phyloP scores from a whole-genome alignment of 2,113 vertebrate species.

The Crypturellus undulatus region DNA sequence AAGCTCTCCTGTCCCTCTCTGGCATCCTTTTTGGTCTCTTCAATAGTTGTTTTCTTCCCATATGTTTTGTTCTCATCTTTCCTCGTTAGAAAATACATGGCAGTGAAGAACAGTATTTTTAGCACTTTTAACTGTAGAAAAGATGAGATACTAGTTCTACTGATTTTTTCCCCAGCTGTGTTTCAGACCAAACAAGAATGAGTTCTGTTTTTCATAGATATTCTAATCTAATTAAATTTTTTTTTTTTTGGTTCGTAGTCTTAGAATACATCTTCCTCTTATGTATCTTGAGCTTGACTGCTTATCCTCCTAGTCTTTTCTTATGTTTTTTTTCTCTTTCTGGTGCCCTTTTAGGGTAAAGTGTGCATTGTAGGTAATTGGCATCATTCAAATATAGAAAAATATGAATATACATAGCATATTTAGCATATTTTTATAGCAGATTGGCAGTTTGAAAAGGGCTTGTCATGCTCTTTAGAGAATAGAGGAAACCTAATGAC shows the following conservation, averaged over 20 bases:
- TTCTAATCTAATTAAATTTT: not conserved
- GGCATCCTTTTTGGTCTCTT: not conserved
- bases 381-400: not conserved
- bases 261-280: not conserved
- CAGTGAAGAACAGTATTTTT: not conserved
- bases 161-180: not conserved
- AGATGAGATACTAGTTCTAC: not conserved
- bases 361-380: not conserved
- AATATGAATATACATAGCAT: not conserved
- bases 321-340: not conserved
- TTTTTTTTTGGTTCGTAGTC: too few species aligned
- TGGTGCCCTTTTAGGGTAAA: not conserved
- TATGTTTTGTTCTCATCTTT: not conserved
- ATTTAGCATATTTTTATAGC: not conserved
- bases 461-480: not conserved
- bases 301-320: not conserved
- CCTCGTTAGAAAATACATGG: not conserved
- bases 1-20: not conserved
- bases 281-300: not conserved
- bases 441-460: not conserved
- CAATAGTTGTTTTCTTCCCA: not conserved
- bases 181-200: not conserved
- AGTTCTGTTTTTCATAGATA: not conserved
- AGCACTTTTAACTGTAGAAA: not conserved
- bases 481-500: not conserved